Base-by-base conservation (phyloP, 2,113 vertebrate genomes). In the Meles meles region DNA sequence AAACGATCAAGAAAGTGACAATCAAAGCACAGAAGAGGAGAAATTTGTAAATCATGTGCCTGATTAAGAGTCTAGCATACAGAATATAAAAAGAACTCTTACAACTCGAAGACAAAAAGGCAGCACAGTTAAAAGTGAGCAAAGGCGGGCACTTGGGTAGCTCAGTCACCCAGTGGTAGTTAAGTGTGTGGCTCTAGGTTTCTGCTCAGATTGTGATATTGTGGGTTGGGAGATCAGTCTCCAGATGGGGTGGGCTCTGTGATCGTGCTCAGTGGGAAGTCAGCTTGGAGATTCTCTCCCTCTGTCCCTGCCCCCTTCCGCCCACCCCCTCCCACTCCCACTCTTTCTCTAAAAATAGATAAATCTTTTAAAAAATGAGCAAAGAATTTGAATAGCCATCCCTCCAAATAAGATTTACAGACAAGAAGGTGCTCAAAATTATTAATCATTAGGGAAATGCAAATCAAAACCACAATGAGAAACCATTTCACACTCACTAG, bases 41-140 rank as follows among this genome's bases (percentile, higher is more conserved):
- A 94, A 89, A 85, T 49, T 92, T 95, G 42, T 1, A 95, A 96
- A 89, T 80, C 15, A 34, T 31, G 4, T 74, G 37, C 89, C 72
- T 85, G 18, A 44, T 81, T 81, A 85, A 81, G 21, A 84, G 6
- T 86, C 63, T 82, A 96, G 39, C 44, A 85, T 55, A 34, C 63
- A 96, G 55, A 85, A 96, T 72, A 92, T 47, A 63, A 17, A 80
- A 84, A 84, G 57, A 97, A 39, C 11, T 87, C 61, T 72, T 92
- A 92, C 12, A 94, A 83, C 8, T 52, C 61, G 71, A 84, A 29
- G 83, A 88, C 44, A n/a, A 65, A 88, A 92, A 57, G 79, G 63
- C 17, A 84, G 7, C 15, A 31, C 23, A 72, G 39, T 67, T 82
- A 17, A 25, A 96, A 94, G 88, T 88, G 29, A 71, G 29, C 15